Evolutionary conservation across 2,888 invertebrate species (phyloP), one percentile per base, ranked within the genome.

Genomic region (Tuberolachnus salignus): DNA sequence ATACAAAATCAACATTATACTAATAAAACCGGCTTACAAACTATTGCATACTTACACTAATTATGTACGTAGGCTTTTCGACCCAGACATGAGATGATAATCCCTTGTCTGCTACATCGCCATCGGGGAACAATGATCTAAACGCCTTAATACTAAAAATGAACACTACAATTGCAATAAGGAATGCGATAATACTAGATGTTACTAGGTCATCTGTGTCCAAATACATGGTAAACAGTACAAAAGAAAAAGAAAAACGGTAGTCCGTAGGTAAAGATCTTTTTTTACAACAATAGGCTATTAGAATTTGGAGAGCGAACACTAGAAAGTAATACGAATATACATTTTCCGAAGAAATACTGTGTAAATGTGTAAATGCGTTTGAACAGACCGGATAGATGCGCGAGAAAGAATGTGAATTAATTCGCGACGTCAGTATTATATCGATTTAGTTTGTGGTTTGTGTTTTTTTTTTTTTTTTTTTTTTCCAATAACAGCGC

Each of bases 81-180:
- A 49, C 21, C 75, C 75, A 78, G 0, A n/a, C 21, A 14, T 78
- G 75, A 6, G 66, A 67, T 34, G 67, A 57, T 4, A 66, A 49
- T 49, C 66, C 19, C 16, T 67, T 67, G 14, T 57, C 46, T 1
- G 26, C 21, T 4, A 67, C 34, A 67, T 59, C 11, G 49, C 6
- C 9, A 21, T 57, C 16, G 2, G 49, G 34, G 13, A 64, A 66
- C 9, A 57, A 59, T n/a, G 1, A 67, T 34, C 49, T 67, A 9
- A 78, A 78, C 10, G 11, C 26, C 26, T 78, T 78, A 23, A 78
- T 67, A 21, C 75, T 78, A 1, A 67, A n/a, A 8, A 78, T 6
- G 8, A 78, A 78, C 16, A 78, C 75, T 21, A 69, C 49, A 16
- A n/a, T 53, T 8, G 75, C 67, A 13, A 67, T 59, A 19, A 49